Evolutionary conservation across 1,140 invertebrate species (phyloP).

Genomic region (Ceratosolen fusciceps): DNA sequence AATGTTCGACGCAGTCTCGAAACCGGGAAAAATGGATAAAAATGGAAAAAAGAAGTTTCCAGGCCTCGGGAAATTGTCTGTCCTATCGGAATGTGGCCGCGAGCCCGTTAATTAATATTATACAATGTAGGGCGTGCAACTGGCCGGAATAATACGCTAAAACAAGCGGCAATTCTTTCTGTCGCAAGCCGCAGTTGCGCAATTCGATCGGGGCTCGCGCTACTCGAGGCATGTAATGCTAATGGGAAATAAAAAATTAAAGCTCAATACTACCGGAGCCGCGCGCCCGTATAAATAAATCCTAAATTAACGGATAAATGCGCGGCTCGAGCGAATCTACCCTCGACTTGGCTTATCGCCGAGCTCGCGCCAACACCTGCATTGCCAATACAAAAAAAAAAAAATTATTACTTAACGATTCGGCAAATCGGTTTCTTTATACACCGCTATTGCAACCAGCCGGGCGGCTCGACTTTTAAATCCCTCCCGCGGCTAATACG

Average conservation of each 20-base stretch:
- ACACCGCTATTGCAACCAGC: background rate
- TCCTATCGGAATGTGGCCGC: too few relatives aligned
- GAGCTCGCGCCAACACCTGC: background rate
- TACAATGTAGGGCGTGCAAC: too few relatives aligned
- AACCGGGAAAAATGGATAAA: too few relatives aligned
- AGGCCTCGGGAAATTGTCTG: too few relatives aligned
- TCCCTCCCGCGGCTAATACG: background rate
- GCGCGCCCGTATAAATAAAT: background rate
- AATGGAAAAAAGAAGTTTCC: too few relatives aligned
- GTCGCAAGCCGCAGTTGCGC: background rate
- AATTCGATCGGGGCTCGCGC: background rate
- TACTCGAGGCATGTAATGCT: background rate
- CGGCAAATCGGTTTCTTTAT: background rate
- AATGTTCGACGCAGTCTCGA: too few relatives aligned
- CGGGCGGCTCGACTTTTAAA: background rate
- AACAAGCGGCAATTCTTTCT: background rate
- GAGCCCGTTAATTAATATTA: too few relatives aligned
- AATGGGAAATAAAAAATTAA: background rate
- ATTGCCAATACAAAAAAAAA: background rate
- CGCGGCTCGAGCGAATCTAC: background rate
- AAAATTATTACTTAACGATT: slow-evolving; percentile 6
- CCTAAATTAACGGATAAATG: background rate
- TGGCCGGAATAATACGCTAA: background rate
- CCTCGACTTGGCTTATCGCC: background rate
- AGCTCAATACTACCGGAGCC: too few relatives aligned